A percentile compares a stretch with the other conserved stretches of the same genome.
Conservation (phyloP, 64 coral and sea anemone species). For the Orbicella faveolata region DNA sequence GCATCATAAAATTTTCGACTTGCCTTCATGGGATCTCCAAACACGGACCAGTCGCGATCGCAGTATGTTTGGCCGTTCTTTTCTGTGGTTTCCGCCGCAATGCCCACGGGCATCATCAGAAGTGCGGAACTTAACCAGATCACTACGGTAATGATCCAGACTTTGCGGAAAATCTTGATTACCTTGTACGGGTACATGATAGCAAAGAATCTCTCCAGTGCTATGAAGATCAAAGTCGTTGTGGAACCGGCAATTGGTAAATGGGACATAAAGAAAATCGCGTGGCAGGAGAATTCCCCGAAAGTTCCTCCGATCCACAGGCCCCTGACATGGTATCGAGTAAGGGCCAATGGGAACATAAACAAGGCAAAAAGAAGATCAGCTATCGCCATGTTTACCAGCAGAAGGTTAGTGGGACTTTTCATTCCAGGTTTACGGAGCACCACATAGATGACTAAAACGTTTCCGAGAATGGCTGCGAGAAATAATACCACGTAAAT, state of each 20-base stretch:
- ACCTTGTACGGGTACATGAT: neutral
- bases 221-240: neutral
- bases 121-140: neutral
- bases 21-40: neutral
- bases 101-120: neutral
- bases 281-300: neutral
- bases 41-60: neutral
- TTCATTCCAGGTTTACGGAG: neutral
- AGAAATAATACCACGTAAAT: neutral
- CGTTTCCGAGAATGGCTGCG: neutral
- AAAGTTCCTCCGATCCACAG: neutral
- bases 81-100: neutral
- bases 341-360: neutral
- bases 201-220: neutral
- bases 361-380: neutral
- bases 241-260: neutral
- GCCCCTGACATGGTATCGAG: neutral
- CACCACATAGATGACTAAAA: neutral
- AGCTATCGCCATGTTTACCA: neutral
- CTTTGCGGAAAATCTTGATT: neutral
- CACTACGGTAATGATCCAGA: neutral
- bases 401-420: neutral
- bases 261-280: neutral
- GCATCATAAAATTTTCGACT: neutral
- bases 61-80: neutral